Base-by-base conservation (phyloP, 2,888 invertebrate genomes). In the Phrixothrix hirtus region DNA sequence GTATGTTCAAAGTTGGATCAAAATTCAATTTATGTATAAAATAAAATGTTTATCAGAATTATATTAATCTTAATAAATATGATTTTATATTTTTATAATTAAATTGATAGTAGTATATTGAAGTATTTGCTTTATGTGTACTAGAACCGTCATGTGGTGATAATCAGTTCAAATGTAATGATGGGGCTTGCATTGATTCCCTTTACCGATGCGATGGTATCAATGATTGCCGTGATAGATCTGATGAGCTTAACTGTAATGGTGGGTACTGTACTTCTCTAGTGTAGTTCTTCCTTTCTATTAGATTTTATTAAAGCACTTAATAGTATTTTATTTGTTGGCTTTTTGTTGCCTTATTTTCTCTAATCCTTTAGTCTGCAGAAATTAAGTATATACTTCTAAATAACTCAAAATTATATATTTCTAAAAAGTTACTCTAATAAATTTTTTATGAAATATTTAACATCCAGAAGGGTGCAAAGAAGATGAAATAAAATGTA, bases 141-240 rank as follows among this genome's bases (percentile, higher is more conserved):
- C 65, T 61, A 68, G 70, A 70, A 63, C 71, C 58, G 70, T 74
- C 77, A 43, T 86, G 87, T 69, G 70, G 69, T 12, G 39, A 70
- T 12, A 77, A 77, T 57, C 79, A 87, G 69, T 87, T 81, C 74
- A 79, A 76, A 65, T 89, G 88, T 73, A 73, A 73, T 59, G 82
- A 81, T 72, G 82, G 83, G 17, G 70, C 74, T 46, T 88, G 87
- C 74, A 81, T 87, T 60, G 76, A 77, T 46, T 70, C 72, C 38
- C 66, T 68, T 17, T 79, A 74, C 61, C 72, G 74, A 31, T 83
- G 83, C 68, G 79, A 83, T 61, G 75, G 78, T 32, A 71, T 75
- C 39, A 71, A 72, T 45, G 81, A 82, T 61, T 82, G 82, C 67
- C 58, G 64, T 32, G 82, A 82, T 64, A 73, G 71, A 59, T 78